Base-by-base conservation (phyloP, 2,888 invertebrate species). In the Beris morrisii region DNA sequence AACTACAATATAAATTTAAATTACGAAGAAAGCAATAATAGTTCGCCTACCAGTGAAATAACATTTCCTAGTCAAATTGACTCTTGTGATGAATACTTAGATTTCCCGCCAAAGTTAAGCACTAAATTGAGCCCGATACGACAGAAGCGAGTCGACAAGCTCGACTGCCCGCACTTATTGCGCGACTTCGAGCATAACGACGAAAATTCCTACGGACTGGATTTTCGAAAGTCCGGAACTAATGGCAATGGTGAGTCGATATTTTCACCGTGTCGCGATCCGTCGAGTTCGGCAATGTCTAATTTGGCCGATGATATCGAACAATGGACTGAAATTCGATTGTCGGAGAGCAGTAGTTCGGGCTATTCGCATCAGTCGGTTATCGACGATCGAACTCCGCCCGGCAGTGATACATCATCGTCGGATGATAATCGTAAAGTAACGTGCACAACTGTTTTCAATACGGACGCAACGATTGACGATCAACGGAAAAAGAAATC, bases 261-360 rank as follows among this genome's bases (percentile, higher is more conserved):
- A 45, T 67, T 67, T 64, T 65, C 69, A 13, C 58, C 65, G 28
- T 59, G 63, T 44, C 65, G 46, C 5, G 57, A 65, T 65, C 45
- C 57, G 22, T 66, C 64, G 12, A 45, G 61, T n/a, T 68, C 67
- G 30, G 52, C 63, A 6, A 48, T 53, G 15, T 65, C 67, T 9
- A 67, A 67, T 64, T 50, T 69, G 57, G 54, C 65, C 65, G 78
- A 79, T 57, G 80, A 80, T 63, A 80, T 79, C 67, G 80, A 80
- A 68, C 80, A 80, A 71, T 80, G 80, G 80, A 80, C 80, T 68
- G 80, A 80, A 71, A 80, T 80, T 68, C 76, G 79, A 13, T 68
- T 80, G 48, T 80, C 81, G 28, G 79, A 79, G 50, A 79, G 79
- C 69, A 79, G 79, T 57, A 81, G 79, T 56, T 80, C 81, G 13